phyloP scores from a whole-genome alignment of 1,140 invertebrate species.

The Copidosoma floridanum region DNA sequence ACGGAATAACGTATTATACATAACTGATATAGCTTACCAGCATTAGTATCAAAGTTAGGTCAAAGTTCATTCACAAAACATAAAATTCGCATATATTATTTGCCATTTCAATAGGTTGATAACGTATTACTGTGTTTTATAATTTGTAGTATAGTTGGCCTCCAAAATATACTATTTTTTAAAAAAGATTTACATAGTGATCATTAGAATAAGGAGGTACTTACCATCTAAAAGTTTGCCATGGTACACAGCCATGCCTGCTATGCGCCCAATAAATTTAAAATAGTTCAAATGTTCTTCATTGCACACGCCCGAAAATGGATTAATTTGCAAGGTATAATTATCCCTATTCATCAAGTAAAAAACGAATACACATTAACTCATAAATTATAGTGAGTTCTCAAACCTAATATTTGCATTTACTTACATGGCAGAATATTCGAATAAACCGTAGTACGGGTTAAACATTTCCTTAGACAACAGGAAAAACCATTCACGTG shows the following conservation, averaged over 20 bases:
- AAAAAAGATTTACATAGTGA: neutral
- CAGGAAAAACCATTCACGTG: conserved; percentile 97
- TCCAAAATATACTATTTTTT: no score
- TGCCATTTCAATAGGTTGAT: no score
- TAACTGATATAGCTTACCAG: no score
- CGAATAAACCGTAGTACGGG: conserved; percentile 97
- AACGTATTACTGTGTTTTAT: no score
- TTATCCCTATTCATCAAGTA: conserved; percentile 81
- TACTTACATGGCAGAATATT: conserved; percentile 88
- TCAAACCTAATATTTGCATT: conserved; percentile 3
- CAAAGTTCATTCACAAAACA: no score
- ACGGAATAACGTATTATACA: no score
- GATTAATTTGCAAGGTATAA: conserved; percentile 98
- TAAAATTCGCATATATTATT: no score
- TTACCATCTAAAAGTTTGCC: conserved; percentile 93
- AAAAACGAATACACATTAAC: conserved; percentile 17
- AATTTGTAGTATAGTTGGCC: no score
- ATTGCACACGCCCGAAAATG: conserved; percentile 93
- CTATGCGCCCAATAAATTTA: conserved; percentile 96
- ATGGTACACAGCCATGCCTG: conserved; percentile 98
- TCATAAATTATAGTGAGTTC: neutral
- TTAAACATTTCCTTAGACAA: conserved; percentile 99
- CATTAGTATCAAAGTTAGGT: no score
- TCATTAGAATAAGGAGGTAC: conserved; percentile 29
- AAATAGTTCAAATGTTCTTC: conserved; percentile 98